Conservation (phyloP, 1,140 invertebrate species). For the Lycorma delicatula region DNA sequence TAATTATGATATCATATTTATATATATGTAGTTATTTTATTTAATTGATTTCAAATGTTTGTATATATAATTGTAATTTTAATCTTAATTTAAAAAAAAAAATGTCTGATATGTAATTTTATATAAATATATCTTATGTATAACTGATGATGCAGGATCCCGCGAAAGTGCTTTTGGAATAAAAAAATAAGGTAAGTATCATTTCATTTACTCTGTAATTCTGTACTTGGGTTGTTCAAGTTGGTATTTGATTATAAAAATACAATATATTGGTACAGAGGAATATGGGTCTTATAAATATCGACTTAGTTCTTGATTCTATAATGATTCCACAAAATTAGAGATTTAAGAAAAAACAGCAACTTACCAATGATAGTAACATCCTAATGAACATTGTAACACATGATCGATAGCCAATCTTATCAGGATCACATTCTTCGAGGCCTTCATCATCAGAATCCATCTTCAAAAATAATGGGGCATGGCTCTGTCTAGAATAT, state of each 20-base stretch:
- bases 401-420: conserved; percentile 76
- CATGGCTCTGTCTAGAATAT: conserved; percentile 53
- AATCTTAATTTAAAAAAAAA: too few species aligned
- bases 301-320: not conserved
- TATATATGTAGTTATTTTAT: too few species aligned
- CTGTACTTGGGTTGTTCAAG: not conserved
- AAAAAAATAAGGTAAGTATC: too few species aligned
- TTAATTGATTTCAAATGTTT: too few species aligned
- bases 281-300: not conserved
- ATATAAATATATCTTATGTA: too few species aligned
- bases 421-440: conserved; percentile 46
- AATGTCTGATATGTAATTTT: too few species aligned
- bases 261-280: not conserved
- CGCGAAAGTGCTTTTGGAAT: too few species aligned
- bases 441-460: conserved; percentile 55
- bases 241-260: not conserved
- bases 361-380: conserved; percentile 71
- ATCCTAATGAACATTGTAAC: conserved; percentile 86
- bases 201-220: not conserved
- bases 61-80: too few species aligned
- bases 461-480: conserved; percentile 60
- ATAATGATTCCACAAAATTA: too few species aligned
- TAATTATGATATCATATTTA: too few species aligned
- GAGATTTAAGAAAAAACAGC: conserved; percentile 15
- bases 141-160: too few species aligned